These are phyloP conservation scores for Tympanoctomys barrerae DNA, from an alignment of 2,797 vertebrate genomes.

Conservation along the genomic window DNA sequence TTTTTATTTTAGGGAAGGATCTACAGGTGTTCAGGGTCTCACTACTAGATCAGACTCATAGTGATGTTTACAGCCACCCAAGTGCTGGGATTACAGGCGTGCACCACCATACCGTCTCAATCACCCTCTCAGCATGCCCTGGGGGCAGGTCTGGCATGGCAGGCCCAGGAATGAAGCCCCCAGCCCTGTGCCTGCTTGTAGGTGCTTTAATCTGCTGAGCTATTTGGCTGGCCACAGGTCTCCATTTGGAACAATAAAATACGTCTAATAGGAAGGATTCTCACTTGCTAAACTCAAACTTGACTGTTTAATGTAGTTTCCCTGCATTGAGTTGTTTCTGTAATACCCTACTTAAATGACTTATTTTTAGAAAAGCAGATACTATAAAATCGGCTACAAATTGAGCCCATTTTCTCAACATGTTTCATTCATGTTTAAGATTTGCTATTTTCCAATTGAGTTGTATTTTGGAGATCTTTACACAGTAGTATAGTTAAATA, in stretches of 20 bases:
- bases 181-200: too few relatives aligned
- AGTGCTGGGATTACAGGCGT: too few relatives aligned
- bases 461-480: constrained; percentile 30
- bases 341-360: not conserved
- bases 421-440: constrained; percentile 21
- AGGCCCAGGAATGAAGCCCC: too few relatives aligned
- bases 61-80: too few relatives aligned
- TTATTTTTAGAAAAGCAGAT: constrained; percentile 50
- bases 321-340: not conserved
- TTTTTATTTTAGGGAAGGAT: too few relatives aligned
- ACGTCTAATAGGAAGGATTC: not conserved
- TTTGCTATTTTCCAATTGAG: constrained; percentile 59
- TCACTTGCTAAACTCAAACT: not conserved
- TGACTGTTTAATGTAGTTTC: not conserved
- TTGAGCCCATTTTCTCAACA: constrained; percentile 54
- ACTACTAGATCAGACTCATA: too few relatives aligned
- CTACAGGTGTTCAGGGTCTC: too few relatives aligned
- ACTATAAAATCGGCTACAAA: constrained; percentile 57
- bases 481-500: not conserved
- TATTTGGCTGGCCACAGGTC: not conserved
- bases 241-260: not conserved
- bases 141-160: too few relatives aligned
- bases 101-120: too few relatives aligned
- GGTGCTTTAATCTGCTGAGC: too few relatives aligned
- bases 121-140: too few relatives aligned